Conservation (phyloP, 2,797 vertebrate genomes). For the Pteronotus mesoamericanus region DNA sequence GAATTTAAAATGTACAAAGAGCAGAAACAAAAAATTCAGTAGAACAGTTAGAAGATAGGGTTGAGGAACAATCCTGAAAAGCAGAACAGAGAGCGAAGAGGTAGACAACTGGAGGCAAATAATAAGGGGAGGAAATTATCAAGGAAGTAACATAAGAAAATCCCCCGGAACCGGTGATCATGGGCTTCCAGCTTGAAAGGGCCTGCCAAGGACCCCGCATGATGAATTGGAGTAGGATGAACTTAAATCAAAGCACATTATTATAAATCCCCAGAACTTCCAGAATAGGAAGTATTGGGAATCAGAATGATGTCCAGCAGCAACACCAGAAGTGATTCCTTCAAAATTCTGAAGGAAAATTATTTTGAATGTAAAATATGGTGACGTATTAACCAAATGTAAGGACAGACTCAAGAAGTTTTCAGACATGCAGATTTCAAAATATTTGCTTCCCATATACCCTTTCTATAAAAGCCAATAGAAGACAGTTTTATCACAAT, state of each 20-base stretch:
- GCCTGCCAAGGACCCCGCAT: too few species aligned
- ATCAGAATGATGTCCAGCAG: not conserved
- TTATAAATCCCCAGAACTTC: not conserved
- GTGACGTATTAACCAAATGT: not conserved
- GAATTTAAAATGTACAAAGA: not conserved
- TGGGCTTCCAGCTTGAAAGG: not conserved
- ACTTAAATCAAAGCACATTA: not conserved
- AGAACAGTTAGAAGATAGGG: not conserved
- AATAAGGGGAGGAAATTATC: not conserved
- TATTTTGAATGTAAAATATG: not conserved
- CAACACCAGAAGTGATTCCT: not conserved
- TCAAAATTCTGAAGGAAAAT: not conserved
- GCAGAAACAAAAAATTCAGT: not conserved
- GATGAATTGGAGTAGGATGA: not conserved
- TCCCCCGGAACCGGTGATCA: not conserved
- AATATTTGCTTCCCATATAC: not conserved
- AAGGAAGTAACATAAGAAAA: not conserved
- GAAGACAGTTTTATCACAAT: not conserved
- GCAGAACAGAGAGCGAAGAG: not conserved
- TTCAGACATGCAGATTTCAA: not conserved
- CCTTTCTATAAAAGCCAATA: not conserved
- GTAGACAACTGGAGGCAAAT: not conserved
- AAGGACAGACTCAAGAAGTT: not conserved
- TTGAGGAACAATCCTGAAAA: not conserved
- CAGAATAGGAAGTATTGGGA: not conserved